phyloP scores from a whole-genome alignment of 2,797 vertebrate genomes.

The Amblyopsis hoosieri region DNA sequence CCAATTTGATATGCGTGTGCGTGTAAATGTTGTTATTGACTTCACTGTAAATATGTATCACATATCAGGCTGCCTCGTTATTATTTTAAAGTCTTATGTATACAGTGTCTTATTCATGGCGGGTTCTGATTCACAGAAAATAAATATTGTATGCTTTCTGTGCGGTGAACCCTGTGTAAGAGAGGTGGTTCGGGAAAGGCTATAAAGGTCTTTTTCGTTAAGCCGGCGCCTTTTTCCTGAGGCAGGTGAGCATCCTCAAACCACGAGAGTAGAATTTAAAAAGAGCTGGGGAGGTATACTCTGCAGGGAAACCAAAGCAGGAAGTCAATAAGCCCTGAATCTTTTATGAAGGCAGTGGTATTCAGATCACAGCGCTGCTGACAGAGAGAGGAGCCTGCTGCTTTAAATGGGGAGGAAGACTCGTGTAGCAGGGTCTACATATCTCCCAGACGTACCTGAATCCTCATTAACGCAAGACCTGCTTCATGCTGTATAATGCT shows the following conservation, averaged over 20 bases:
- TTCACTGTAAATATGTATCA: background rate
- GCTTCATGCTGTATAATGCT: constrained; percentile 33
- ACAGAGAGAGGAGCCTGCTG: constrained; percentile 81
- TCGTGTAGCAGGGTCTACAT: constrained; percentile 59
- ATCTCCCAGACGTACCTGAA: constrained; percentile 60
- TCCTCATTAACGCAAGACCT: constrained; percentile 64
- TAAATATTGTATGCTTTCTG: constrained; percentile 20
- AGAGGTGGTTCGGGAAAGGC: constrained; percentile 43
- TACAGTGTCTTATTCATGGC: constrained; percentile 25
- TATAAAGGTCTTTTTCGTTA: constrained; percentile 49
- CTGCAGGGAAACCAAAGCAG: constrained; percentile 66
- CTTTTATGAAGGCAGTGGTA: constrained; percentile 91
- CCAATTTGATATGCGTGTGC: too few relatives aligned
- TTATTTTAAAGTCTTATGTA: constrained; percentile 22
- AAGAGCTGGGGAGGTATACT: constrained; percentile 64
- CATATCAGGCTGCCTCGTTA: background rate
- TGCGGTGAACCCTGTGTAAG: constrained; percentile 27
- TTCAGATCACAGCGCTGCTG: constrained; percentile 87
- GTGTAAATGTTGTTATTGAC: too few relatives aligned
- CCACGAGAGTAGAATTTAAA: constrained; percentile 73
- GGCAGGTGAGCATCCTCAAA: constrained; percentile 59
- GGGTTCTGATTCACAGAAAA: constrained; percentile 25
- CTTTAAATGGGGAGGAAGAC: constrained; percentile 73
- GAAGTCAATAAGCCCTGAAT: constrained; percentile 89
- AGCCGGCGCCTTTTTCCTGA: constrained; percentile 37